A percentile compares a stretch with the other conserved stretches of the same genome.
Evolutionary conservation across 2,113 vertebrate species (phyloP).

Genomic region (Apteryx mantelli): DNA sequence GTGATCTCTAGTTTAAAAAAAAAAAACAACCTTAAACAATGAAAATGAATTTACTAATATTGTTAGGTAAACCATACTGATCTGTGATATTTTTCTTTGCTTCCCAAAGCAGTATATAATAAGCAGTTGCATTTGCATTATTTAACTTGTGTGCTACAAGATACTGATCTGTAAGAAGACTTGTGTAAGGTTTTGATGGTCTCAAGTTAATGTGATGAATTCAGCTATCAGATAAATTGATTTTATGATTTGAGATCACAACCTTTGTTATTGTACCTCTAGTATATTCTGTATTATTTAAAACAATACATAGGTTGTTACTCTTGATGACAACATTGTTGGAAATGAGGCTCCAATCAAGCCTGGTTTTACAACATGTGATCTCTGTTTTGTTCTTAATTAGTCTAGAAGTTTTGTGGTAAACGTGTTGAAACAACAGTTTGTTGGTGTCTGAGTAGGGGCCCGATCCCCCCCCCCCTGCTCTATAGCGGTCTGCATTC

Average conservation of each 20-base stretch:
- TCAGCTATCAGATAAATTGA: neutral
- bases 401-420: slow-evolving; percentile 42
- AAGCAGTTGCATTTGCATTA: neutral
- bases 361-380: neutral
- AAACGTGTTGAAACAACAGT: slow-evolving; percentile 60
- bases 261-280: neutral
- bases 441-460: slow-evolving; percentile 66
- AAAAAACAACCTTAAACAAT: neutral
- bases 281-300: neutral
- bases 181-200: neutral
- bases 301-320: neutral
- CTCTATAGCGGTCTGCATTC: slow-evolving; percentile 46
- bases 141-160: neutral
- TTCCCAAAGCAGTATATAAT: neutral
- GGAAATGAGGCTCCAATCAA: neutral
- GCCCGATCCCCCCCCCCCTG: neutral
- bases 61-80: neutral
- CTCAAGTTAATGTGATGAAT: neutral
- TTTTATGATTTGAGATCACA: neutral
- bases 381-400: slow-evolving; percentile 56
- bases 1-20: neutral
- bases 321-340: neutral
- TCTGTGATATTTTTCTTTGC: neutral
- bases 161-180: neutral
- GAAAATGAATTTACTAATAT: neutral